Percentiles rank a stretch among this genome's conserved stretches.
These are phyloP conservation scores for Centropus unirufus DNA, from an alignment of 2,113 vertebrate species.

Conservation along the genomic window DNA sequence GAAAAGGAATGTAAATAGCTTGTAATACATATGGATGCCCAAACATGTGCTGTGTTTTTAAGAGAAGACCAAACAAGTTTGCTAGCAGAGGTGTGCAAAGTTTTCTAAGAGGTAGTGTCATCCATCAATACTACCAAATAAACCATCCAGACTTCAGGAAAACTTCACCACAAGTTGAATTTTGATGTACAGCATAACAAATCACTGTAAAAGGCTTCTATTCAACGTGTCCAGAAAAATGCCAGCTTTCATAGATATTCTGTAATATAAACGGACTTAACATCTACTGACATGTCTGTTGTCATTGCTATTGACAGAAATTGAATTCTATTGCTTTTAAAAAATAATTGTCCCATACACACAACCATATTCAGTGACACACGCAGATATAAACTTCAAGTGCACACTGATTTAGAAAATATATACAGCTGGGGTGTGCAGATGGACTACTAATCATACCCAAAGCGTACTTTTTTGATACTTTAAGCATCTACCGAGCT, in stretches of 20 bases:
- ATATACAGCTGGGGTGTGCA: not conserved
- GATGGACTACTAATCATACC: not conserved
- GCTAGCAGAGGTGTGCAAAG: not conserved
- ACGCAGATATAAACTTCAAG: not conserved
- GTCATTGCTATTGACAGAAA: not conserved
- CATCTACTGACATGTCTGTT: not conserved
- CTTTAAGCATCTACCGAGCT: rapidly evolving
- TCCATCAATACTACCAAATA: not conserved
- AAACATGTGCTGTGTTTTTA: not conserved
- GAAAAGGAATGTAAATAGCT: not conserved
- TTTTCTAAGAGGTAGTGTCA: not conserved
- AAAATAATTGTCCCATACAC: not conserved
- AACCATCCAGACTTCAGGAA: not conserved
- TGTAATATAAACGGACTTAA: conserved; percentile 14
- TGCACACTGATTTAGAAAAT: not conserved
- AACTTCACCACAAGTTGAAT: not conserved
- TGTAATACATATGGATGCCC: not conserved
- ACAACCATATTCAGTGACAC: not conserved
- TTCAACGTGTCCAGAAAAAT: not conserved
- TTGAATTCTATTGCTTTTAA: not conserved
- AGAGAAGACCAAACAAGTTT: not conserved
- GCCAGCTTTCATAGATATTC: not conserved
- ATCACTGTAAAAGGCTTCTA: not conserved
- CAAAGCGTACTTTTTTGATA: not conserved
- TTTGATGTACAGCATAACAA: not conserved